These are phyloP conservation scores for Phymanthus crucifer DNA, from an alignment of 92 coral and sea anemone genomes.

Conservation along the genomic window DNA sequence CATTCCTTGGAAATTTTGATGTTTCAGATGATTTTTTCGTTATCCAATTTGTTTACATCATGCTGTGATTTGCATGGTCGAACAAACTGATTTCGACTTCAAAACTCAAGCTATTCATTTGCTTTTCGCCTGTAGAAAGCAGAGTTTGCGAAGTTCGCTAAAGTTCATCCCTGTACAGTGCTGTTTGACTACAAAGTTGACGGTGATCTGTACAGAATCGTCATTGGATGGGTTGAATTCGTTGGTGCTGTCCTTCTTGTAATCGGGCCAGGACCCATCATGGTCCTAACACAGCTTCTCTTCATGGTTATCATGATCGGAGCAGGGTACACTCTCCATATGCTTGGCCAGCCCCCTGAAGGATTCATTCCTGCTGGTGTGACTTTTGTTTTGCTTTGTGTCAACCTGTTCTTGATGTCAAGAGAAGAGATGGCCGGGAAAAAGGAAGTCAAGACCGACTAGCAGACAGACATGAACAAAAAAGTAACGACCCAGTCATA, in stretches of 20 bases:
- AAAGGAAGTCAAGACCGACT: conserved; percentile 13
- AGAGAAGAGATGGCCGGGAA: neutral
- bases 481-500: no score
- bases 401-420: conserved; percentile 20
- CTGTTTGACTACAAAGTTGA: conserved; percentile 59
- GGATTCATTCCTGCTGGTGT: conserved; percentile 37
- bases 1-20: no score
- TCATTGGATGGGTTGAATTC: conserved; percentile 62
- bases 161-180: conserved; percentile 60
- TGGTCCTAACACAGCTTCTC: conserved; percentile 38
- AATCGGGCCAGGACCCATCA: conserved; percentile 55
- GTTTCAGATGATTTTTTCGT: neutral
- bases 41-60: neutral
- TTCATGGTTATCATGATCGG: conserved; percentile 61
- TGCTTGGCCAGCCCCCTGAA: conserved; percentile 37
- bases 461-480: neutral
- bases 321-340: conserved; percentile 51
- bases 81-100: no score
- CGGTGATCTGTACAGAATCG: conserved; percentile 36
- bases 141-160: conserved; percentile 57
- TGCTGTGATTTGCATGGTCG: no score
- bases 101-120: neutral
- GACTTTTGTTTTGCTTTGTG: conserved; percentile 29
- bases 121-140: conserved; percentile 37
- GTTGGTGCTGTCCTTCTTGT: conserved; percentile 57